These are phyloP conservation scores for Drosophila ustulata DNA, from an alignment of 2,888 invertebrate genomes.

Conservation along the genomic window DNA sequence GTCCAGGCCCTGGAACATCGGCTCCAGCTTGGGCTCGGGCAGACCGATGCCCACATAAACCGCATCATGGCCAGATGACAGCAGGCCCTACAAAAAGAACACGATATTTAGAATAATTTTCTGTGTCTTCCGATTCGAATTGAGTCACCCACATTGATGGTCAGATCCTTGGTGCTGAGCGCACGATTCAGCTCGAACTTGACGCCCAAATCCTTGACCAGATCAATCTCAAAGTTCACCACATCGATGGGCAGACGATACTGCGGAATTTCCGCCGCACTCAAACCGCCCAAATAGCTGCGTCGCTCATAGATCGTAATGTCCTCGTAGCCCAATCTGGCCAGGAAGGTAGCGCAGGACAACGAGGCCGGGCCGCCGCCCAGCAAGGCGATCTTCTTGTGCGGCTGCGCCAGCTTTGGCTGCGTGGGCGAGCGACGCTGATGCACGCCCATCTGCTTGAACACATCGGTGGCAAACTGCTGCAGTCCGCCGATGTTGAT, in stretches of 20 bases:
- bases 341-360: slow-evolving; percentile 98
- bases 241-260: slow-evolving; percentile 97
- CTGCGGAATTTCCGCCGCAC: slow-evolving; percentile 98
- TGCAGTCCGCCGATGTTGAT: slow-evolving; percentile 99
- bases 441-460: slow-evolving; percentile 96
- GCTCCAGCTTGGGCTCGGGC: slow-evolving; percentile 93
- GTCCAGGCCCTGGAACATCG: slow-evolving; percentile 91
- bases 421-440: slow-evolving; percentile 93
- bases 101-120: neutral
- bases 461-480: slow-evolving; percentile 98
- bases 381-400: slow-evolving; percentile 91
- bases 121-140: neutral
- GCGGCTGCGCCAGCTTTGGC: slow-evolving; percentile 85
- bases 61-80: slow-evolving; percentile 89
- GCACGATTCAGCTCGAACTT: slow-evolving; percentile 91
- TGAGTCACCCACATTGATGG: slow-evolving; percentile 87
- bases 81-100: slow-evolving; percentile 86
- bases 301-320: slow-evolving; percentile 97
- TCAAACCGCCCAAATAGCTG: slow-evolving; percentile 94
- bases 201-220: slow-evolving; percentile 97
- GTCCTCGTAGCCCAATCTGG: slow-evolving; percentile 95
- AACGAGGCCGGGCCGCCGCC: slow-evolving; percentile 99
- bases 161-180: slow-evolving; percentile 90
- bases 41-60: slow-evolving; percentile 95
- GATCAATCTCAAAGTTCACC: slow-evolving; percentile 96